These are phyloP conservation scores for Drosophila pseudoananassae DNA, from an alignment of 1,140 invertebrate species.

Conservation along the genomic window DNA sequence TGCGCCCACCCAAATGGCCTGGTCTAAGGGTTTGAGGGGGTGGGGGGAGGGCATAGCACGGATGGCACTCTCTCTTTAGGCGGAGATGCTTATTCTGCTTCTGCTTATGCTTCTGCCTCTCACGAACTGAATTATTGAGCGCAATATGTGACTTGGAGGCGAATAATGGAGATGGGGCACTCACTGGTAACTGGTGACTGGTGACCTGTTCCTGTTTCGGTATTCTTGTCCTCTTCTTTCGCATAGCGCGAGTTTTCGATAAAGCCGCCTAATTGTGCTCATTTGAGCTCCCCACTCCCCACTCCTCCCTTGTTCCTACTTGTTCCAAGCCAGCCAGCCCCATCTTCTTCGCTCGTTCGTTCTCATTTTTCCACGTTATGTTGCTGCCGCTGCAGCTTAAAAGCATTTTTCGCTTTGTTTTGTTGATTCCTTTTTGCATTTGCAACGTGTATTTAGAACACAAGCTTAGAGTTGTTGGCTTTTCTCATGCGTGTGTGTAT, in stretches of 20 bases:
- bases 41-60: neutral
- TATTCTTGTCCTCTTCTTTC: conserved; percentile 47
- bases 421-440: conserved; percentile 69
- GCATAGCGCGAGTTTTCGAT: conserved; percentile 61
- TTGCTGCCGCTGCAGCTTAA: conserved; percentile 61
- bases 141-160: conserved; percentile 65
- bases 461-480: conserved; percentile 44
- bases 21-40: neutral
- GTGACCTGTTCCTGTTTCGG: conserved; percentile 69
- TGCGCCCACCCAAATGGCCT: conserved; percentile 71
- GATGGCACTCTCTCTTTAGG: conserved; percentile 33
- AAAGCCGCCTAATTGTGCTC: conserved; percentile 81
- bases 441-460: conserved; percentile 77
- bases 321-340: neutral
- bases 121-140: conserved; percentile 72
- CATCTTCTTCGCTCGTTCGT: conserved; percentile 22
- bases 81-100: conserved; percentile 34
- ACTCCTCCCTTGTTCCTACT: conserved; percentile 33
- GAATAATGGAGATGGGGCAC: conserved; percentile 32
- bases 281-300: conserved; percentile 52
- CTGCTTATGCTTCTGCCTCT: conserved; percentile 38
- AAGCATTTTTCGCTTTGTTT: conserved; percentile 58
- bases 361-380: conserved; percentile 44
- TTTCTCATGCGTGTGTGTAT: conserved; percentile 4
- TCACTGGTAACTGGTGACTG: neutral